A percentile compares a stretch with the other conserved stretches of the same genome.
Conservation (phyloP, 2,797 vertebrate species). For the Furcifer pardalis region DNA sequence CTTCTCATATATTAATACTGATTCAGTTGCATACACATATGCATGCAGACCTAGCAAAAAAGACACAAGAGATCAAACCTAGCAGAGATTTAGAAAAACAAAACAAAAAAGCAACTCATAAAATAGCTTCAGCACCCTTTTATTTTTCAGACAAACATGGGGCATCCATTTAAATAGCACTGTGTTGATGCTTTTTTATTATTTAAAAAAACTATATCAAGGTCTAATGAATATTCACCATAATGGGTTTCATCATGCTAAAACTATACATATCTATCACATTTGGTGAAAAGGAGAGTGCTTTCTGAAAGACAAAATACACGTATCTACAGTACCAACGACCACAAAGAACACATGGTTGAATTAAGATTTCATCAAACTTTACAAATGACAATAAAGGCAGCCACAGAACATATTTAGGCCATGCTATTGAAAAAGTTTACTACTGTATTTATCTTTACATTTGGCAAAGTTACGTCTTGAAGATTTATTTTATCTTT, state of each 20-base stretch:
- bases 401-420: constrained; percentile 51
- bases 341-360: constrained; percentile 61
- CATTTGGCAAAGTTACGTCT: constrained; percentile 81
- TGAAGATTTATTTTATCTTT: constrained; percentile 65
- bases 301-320: constrained; percentile 68
- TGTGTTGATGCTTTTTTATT: constrained; percentile 65
- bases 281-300: constrained; percentile 59
- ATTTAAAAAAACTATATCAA: constrained; percentile 18
- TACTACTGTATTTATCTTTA: constrained; percentile 74
- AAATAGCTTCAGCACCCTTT: constrained; percentile 71
- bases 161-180: constrained; percentile 87
- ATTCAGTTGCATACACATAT: background rate
- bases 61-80: background rate
- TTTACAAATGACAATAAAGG: constrained; percentile 74
- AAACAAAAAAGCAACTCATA: constrained; percentile 24
- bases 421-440: constrained; percentile 50
- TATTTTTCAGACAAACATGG: constrained; percentile 83
- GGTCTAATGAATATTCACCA: constrained; percentile 77
- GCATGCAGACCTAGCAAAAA: background rate
- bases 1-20: background rate
- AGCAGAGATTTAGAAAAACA: background rate
- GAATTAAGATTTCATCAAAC: constrained; percentile 64
- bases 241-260: constrained; percentile 80
- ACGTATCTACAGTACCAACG: constrained; percentile 70
- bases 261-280: constrained; percentile 72